Evolutionary conservation across 1,140 invertebrate species (phyloP).

Genomic region (Panagrolaimus sp.): DNA sequence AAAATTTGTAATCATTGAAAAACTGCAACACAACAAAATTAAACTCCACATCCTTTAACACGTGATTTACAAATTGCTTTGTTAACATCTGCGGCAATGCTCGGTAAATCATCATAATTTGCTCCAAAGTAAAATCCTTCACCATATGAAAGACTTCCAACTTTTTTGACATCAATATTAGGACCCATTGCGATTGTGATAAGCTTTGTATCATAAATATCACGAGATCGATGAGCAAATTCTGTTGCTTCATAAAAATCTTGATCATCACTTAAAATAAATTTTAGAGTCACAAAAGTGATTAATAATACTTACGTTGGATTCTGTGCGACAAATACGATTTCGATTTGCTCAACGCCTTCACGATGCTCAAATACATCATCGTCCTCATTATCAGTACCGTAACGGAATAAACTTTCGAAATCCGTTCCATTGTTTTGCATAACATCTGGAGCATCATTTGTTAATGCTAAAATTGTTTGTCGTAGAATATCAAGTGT

Average conservation of each 20-base stretch:
- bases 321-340: slow-evolving; percentile 27
- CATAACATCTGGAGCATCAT: slow-evolving; percentile 32
- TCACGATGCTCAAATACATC: slow-evolving; percentile 24
- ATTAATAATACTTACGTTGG: slow-evolving; percentile 17
- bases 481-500: slow-evolving; percentile 18
- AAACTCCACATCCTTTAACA: slow-evolving; percentile 11
- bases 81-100: slow-evolving; percentile 2
- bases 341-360: slow-evolving; percentile 28
- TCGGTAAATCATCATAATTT: background rate
- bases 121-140: slow-evolving; percentile 23
- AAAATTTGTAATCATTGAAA: too few relatives aligned
- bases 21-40: background rate
- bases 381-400: slow-evolving; percentile 5
- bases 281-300: background rate
- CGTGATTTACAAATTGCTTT: slow-evolving; percentile 11
- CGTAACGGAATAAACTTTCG: slow-evolving; percentile 35
- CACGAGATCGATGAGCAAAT: slow-evolving; percentile 23
- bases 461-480: slow-evolving; percentile 20
- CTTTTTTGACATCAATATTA: slow-evolving; percentile 14
- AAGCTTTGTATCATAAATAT: slow-evolving; percentile 23
- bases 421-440: slow-evolving; percentile 30
- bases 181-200: slow-evolving; percentile 21
- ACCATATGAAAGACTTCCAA: slow-evolving; percentile 17
- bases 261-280: slow-evolving; percentile 29
- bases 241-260: slow-evolving; percentile 31